Percentiles rank a stretch among this genome's conserved stretches.
Conservation (phyloP, 1,140 invertebrate genomes). For the Ostrea edulis region DNA sequence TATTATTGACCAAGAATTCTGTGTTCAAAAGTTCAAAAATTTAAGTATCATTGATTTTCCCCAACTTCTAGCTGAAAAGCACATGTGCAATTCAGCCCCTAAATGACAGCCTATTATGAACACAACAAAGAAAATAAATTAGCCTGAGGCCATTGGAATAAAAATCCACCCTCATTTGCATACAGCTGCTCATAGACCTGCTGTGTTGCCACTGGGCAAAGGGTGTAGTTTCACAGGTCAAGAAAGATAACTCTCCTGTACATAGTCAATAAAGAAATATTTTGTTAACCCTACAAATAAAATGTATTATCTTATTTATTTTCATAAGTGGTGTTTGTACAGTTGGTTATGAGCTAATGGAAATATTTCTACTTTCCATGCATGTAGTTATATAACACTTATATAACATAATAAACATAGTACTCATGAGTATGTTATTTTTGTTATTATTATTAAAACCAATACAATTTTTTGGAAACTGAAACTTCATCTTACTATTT, state of each 20-base stretch:
- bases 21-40: slow-evolving; percentile 28
- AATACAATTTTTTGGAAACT: too few relatives aligned
- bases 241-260: slow-evolving; percentile 17
- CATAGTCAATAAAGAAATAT: too few relatives aligned
- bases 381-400: too few relatives aligned
- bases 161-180: slow-evolving; percentile 36
- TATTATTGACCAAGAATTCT: background rate
- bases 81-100: slow-evolving; percentile 30
- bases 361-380: too few relatives aligned
- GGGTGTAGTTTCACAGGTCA: background rate
- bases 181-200: slow-evolving; percentile 16
- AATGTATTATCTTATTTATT: too few relatives aligned
- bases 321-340: too few relatives aligned
- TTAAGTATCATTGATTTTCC: slow-evolving; percentile 28
- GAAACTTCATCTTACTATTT: too few relatives aligned
- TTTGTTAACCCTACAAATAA: too few relatives aligned
- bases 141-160: slow-evolving; percentile 27
- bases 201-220: slow-evolving; percentile 2
- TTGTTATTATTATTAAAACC: too few relatives aligned
- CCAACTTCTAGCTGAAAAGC: slow-evolving; percentile 28
- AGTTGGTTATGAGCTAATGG: too few relatives aligned
- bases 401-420: too few relatives aligned
- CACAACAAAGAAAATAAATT: slow-evolving; percentile 39
- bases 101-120: slow-evolving; percentile 37
- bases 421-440: too few relatives aligned